A percentile compares a stretch with the other conserved stretches of the same genome.
phyloP scores from a whole-genome alignment of 2,113 vertebrate species.

The Cololabis saira region DNA sequence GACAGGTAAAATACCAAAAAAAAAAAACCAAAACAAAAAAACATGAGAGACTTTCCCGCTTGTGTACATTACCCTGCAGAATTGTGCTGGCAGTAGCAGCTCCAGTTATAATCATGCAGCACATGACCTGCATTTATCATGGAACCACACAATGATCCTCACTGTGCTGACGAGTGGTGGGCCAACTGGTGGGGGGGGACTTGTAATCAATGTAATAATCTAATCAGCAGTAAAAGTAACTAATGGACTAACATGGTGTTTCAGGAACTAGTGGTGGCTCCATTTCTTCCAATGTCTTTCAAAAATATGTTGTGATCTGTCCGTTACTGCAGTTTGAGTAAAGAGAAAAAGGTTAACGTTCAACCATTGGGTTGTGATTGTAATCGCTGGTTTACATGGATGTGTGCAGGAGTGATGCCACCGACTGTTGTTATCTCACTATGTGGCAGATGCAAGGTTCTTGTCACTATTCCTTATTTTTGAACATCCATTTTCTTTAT shows the following conservation, averaged over 20 bases:
- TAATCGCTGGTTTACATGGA: too few species aligned
- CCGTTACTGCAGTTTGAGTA: too few species aligned
- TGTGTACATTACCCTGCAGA: constrained; percentile 37
- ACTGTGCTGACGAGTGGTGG: constrained; percentile 44
- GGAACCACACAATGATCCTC: constrained; percentile 56
- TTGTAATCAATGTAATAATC: constrained; percentile 38
- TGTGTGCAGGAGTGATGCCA: too few species aligned
- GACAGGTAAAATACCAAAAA: constrained; percentile 20
- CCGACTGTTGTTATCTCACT: too few species aligned
- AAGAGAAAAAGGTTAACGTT: too few species aligned
- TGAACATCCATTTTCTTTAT: too few species aligned
- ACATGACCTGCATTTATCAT: constrained; percentile 71
- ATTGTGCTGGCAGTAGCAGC: constrained; percentile 37
- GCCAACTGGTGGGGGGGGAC: neutral
- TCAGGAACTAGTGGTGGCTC: neutral
- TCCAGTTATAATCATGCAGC: constrained; percentile 54
- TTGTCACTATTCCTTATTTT: too few species aligned
- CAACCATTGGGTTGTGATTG: too few species aligned
- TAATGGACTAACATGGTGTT: neutral
- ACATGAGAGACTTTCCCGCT: constrained; percentile 43
- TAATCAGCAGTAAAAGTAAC: constrained; percentile 31
- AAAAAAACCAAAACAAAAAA: constrained; percentile 41
- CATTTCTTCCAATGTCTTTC: neutral
- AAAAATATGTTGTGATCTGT: too few species aligned
- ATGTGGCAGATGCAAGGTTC: too few species aligned